A percentile compares a stretch with the other conserved stretches of the same genome.
These are phyloP conservation scores for Drosophila histrio DNA, from an alignment of 2,888 invertebrate species.

Conservation along the genomic window DNA sequence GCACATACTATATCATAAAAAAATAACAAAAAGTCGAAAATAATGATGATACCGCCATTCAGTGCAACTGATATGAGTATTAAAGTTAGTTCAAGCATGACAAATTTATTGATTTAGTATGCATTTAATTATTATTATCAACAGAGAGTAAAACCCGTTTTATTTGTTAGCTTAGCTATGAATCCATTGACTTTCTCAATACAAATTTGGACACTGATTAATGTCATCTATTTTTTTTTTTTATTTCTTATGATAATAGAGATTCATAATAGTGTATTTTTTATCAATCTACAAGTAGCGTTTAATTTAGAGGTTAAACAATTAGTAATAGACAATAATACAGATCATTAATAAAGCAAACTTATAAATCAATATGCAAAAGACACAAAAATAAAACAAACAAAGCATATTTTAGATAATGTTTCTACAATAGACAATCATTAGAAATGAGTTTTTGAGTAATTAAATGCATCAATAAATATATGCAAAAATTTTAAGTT, in stretches of 20 bases:
- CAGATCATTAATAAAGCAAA: slow-evolving; percentile 6
- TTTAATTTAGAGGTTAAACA: slow-evolving; percentile 21
- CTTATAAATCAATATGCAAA: background rate
- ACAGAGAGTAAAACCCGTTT: slow-evolving; percentile 20
- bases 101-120: slow-evolving; percentile 30
- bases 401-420: too few species aligned
- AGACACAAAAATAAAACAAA: background rate
- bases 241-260: slow-evolving; percentile 11
- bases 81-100: slow-evolving; percentile 5
- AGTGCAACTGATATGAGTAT: slow-evolving; percentile 16
- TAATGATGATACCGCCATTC: slow-evolving; percentile 25
- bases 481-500: too few species aligned
- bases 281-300: background rate
- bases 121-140: slow-evolving; percentile 29
- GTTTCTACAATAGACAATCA: too few species aligned
- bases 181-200: slow-evolving; percentile 32
- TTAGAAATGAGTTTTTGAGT: too few species aligned
- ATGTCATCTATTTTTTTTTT: too few species aligned
- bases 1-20: background rate
- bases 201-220: slow-evolving; percentile 45
- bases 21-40: slow-evolving; percentile 8
- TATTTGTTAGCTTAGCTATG: background rate
- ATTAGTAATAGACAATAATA: background rate
- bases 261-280: background rate
- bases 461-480: too few species aligned